phyloP scores from a whole-genome alignment of 2,113 vertebrate species.

The Lophius piscatorius region DNA sequence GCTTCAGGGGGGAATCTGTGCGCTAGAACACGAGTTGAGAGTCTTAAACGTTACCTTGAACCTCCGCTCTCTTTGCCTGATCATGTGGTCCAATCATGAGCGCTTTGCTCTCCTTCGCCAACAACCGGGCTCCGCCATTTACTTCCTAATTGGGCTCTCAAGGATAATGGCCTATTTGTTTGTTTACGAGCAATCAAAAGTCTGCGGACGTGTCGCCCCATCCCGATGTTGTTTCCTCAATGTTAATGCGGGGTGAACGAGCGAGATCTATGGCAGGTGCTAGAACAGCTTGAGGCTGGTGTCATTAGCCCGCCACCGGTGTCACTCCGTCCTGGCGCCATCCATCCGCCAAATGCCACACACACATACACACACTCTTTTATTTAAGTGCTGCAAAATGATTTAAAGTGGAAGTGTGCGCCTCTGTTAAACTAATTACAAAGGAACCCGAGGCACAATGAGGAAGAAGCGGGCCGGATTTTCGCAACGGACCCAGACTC shows the following conservation, averaged over 20 bases:
- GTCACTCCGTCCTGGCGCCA: constrained; percentile 60
- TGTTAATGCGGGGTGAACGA: constrained; percentile 66
- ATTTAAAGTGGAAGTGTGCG: not conserved
- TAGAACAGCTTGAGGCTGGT: constrained; percentile 73
- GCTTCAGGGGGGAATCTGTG: not conserved
- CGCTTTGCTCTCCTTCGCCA: constrained; percentile 14
- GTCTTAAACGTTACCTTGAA: constrained; percentile 18
- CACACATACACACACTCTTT: constrained; percentile 21
- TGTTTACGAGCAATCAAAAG: constrained; percentile 43
- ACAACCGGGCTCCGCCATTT: constrained; percentile 55
- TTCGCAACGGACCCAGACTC: too few relatives aligned
- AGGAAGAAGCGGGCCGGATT: not conserved
- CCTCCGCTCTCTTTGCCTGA: constrained; percentile 8
- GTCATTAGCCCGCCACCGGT: constrained; percentile 70
- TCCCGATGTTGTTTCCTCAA: too few relatives aligned
- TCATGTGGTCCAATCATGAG: constrained; percentile 31
- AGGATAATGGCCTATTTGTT: constrained; percentile 69
- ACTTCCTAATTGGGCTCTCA: constrained; percentile 68
- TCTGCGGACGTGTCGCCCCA: constrained; percentile 3
- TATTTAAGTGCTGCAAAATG: not conserved
- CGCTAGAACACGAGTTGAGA: not conserved
- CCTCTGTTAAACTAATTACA: constrained; percentile 47
- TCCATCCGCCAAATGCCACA: constrained; percentile 59
- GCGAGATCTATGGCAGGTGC: constrained; percentile 70
- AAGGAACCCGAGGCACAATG: constrained; percentile 28